These are phyloP conservation scores for Rhyacophila brunnea DNA, from an alignment of 1,140 invertebrate genomes.

Conservation along the genomic window DNA sequence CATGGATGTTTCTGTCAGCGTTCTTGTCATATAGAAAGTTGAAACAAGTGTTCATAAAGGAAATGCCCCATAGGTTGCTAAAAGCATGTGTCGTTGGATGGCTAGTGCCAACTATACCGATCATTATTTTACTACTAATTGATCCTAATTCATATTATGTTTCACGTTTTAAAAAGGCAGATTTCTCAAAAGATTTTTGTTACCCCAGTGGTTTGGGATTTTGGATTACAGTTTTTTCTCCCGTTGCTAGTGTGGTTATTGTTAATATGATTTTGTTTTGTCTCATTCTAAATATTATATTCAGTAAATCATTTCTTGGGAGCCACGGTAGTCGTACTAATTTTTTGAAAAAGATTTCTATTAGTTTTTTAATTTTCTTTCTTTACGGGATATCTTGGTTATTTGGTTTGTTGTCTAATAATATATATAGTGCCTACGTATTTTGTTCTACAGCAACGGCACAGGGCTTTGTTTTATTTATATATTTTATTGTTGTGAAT, in stretches of 20 bases:
- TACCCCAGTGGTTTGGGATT: slow-evolving; percentile 48
- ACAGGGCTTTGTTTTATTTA: slow-evolving; percentile 55
- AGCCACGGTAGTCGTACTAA: slow-evolving; percentile 50
- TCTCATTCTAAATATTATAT: slow-evolving; percentile 52
- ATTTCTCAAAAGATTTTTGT: slow-evolving; percentile 44
- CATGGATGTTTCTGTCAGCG: slow-evolving; percentile 55
- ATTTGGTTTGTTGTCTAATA: slow-evolving; percentile 48
- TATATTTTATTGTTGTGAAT: slow-evolving; percentile 55
- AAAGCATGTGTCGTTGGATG: slow-evolving; percentile 50
- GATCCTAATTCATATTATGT: slow-evolving; percentile 44
- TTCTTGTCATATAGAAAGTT: slow-evolving; percentile 49
- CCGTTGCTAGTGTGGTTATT: slow-evolving; percentile 46
- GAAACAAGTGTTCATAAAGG: slow-evolving; percentile 48
- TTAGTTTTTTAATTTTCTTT: slow-evolving; percentile 52
- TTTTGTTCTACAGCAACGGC: slow-evolving; percentile 52
- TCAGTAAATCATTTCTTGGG: slow-evolving; percentile 46
- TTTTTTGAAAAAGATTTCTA: slow-evolving; percentile 46
- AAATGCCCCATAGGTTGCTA: slow-evolving; percentile 48
- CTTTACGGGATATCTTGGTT: slow-evolving; percentile 54
- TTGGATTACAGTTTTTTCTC: slow-evolving; percentile 49
- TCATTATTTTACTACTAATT: slow-evolving; percentile 47
- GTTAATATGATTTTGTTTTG: slow-evolving; percentile 52
- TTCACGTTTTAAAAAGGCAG: slow-evolving; percentile 42
- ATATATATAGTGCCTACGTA: slow-evolving; percentile 48
- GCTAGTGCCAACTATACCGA: slow-evolving; percentile 44